Percentiles rank a stretch among this genome's conserved stretches.
Evolutionary conservation across 2,113 vertebrate species (phyloP).

Genomic region (Indri indri): DNA sequence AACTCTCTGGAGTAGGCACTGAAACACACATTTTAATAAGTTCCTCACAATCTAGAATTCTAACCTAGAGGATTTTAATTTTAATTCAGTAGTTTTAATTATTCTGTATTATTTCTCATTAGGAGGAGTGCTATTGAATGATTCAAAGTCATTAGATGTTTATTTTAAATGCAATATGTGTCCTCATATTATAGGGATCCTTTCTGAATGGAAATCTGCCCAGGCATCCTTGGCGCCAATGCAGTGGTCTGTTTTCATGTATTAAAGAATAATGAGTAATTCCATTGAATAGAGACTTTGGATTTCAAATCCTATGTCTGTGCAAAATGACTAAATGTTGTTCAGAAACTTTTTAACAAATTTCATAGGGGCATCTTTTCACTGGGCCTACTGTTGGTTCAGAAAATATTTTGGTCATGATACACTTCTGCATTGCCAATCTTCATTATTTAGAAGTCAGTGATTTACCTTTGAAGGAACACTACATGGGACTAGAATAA

Average conservation of each 20-base stretch:
- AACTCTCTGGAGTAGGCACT: not conserved
- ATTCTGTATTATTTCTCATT: slow-evolving; percentile 2
- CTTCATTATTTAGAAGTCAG: not conserved
- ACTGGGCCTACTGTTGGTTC: not conserved
- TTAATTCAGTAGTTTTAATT: not conserved
- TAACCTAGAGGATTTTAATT: not conserved
- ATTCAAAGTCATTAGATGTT: not conserved
- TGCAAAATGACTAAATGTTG: not conserved
- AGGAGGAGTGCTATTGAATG: not conserved
- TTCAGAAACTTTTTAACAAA: not conserved
- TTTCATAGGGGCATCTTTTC: not conserved
- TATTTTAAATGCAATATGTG: not conserved
- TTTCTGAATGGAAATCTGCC: not conserved
- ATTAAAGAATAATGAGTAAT: not conserved
- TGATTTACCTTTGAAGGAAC: not conserved
- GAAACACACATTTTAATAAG: not conserved
- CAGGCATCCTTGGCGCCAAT: not conserved
- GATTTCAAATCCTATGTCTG: not conserved
- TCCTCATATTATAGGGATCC: not conserved
- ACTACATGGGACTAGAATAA: not conserved
- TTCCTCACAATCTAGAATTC: not conserved
- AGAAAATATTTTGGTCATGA: not conserved
- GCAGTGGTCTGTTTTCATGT: not conserved
- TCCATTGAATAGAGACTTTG: not conserved
- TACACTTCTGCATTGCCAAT: not conserved